These are phyloP conservation scores for Coleophora flavipennella DNA, from an alignment of 2,888 invertebrate genomes.

Conservation along the genomic window DNA sequence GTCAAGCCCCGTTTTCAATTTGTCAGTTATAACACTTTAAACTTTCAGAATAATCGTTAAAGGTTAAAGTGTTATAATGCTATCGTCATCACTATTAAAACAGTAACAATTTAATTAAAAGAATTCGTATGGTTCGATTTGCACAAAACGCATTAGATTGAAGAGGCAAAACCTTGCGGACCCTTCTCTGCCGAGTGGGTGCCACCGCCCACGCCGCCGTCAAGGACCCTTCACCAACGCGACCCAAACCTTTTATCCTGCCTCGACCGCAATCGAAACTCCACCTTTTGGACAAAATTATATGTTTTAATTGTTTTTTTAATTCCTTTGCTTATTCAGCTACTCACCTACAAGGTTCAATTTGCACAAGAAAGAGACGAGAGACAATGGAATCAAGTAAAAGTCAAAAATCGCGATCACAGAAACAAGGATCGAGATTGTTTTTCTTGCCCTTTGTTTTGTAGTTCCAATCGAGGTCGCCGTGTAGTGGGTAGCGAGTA, in stretches of 20 bases:
- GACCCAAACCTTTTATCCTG: slow-evolving; percentile 25
- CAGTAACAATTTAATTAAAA: slow-evolving; percentile 34
- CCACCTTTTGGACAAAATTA: no score
- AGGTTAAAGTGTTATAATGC: no score
- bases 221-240: slow-evolving; percentile 17
- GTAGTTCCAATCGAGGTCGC: slow-evolving; percentile 26
- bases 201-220: slow-evolving; percentile 22
- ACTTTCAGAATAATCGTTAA: no score
- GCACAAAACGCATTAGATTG: slow-evolving; percentile 37
- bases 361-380: no score
- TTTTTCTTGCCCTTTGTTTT: slow-evolving; percentile 16
- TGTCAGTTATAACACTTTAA: no score
- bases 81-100: no score
- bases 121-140: slow-evolving; percentile 24
- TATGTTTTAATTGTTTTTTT: no score
- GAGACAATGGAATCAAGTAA: no score
- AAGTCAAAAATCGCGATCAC: not conserved
- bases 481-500: slow-evolving; percentile 20
- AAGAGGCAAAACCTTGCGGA: slow-evolving; percentile 33
- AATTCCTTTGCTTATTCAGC: no score
- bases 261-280: no score
- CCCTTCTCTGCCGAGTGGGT: slow-evolving; percentile 28
- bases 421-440: slow-evolving; percentile 15
- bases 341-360: no score
- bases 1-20: no score